A percentile compares a stretch with the other conserved stretches of the same genome.
Conservation (phyloP, 2,113 vertebrate genomes). For the Oryzias javanicus region DNA sequence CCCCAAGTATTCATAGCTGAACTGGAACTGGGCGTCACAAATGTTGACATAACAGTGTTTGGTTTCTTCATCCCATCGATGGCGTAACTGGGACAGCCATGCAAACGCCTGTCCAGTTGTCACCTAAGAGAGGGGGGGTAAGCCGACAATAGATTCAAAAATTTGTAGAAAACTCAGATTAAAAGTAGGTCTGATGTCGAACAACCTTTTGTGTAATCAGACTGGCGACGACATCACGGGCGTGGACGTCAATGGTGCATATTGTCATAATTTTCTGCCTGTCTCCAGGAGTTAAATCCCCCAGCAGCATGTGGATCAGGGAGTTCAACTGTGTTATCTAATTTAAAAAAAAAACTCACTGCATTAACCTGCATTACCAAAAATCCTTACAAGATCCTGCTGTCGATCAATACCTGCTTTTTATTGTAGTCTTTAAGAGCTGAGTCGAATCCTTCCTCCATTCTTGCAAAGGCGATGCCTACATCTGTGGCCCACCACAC, state of each 20-base stretch:
- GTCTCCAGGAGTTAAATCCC: constrained; percentile 85
- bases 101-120: constrained; percentile 79
- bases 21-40: constrained; percentile 84
- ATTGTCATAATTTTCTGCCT: constrained; percentile 90
- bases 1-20: constrained; percentile 83
- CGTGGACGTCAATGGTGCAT: constrained; percentile 86
- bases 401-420: constrained; percentile 55
- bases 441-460: constrained; percentile 77
- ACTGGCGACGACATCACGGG: constrained; percentile 83
- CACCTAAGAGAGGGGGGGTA: constrained; percentile 62
- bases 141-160: not conserved
- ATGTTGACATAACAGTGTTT: constrained; percentile 81
- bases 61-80: constrained; percentile 78
- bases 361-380: not conserved
- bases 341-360: constrained; percentile 5
- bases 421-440: constrained; percentile 77
- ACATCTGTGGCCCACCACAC: constrained; percentile 79
- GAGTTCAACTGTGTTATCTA: constrained; percentile 91
- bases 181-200: not conserved
- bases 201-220: constrained; percentile 86
- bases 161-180: not conserved
- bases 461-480: constrained; percentile 75
- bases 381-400: too few relatives aligned
- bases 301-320: constrained; percentile 90
- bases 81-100: constrained; percentile 82